Conservation (phyloP, 2,888 invertebrate genomes). For the Chaetogeoica ovagalla region DNA sequence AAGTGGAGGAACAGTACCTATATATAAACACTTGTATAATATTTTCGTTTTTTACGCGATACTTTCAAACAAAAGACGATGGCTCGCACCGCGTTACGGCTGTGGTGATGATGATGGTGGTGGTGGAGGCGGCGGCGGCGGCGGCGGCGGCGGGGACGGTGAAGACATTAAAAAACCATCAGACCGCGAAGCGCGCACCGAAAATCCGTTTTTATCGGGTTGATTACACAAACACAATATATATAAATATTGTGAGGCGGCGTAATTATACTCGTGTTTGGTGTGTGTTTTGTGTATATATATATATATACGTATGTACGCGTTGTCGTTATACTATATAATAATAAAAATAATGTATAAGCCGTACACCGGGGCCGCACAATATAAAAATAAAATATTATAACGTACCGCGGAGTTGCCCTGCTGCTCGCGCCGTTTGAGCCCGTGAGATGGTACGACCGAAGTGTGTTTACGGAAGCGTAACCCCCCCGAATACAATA, state of each 20-base stretch:
- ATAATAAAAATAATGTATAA: too few species aligned
- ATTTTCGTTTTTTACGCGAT: constrained; percentile 21
- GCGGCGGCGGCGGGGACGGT: constrained; percentile 13
- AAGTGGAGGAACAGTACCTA: too few species aligned
- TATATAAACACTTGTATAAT: background rate
- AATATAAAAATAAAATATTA: constrained; percentile 30
- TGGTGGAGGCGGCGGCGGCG: background rate
- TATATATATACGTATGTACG: too few species aligned
- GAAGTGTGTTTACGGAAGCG: constrained; percentile 53
- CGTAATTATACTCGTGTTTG: constrained; percentile 48
- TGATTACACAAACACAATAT: constrained; percentile 53
- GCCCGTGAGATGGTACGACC: too few species aligned
- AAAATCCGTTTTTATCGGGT: constrained; percentile 53
- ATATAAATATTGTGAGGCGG: constrained; percentile 20
- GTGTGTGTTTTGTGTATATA: constrained; percentile 15
- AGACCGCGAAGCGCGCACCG: constrained; percentile 52
- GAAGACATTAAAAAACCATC: constrained; percentile 53
- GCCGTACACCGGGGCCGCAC: background rate
- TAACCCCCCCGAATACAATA: constrained; percentile 30
- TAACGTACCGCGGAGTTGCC: constrained; percentile 36
- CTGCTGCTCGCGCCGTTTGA: constrained; percentile 16
- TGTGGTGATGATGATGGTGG: too few species aligned
- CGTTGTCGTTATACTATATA: too few species aligned
- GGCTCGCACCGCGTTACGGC: background rate
- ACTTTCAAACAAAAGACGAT: constrained; percentile 45